Evolutionary conservation across 2,113 vertebrate genomes (phyloP), one percentile per base, ranked within the genome.

Genomic region (Lamprotornis superbus): DNA sequence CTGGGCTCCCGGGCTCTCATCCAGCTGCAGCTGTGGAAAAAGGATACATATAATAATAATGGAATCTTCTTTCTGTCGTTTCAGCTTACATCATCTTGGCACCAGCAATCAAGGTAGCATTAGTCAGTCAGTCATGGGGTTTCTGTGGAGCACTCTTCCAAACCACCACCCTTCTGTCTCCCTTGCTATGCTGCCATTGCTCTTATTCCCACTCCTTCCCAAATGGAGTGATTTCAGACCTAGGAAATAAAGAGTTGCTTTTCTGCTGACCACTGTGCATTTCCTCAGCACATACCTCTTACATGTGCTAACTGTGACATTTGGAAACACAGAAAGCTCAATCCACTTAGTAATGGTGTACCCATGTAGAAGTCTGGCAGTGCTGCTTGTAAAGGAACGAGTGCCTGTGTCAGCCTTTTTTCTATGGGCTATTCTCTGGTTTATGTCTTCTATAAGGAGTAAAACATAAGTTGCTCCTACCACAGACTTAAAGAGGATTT

Each of bases 1-100:
- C 55, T 93, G 69, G 57, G 68, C 75, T 93, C 81, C 70, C 5
- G 68, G 94, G 92, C 94, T 91, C 39, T 74, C 42, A 79, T 95
- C 81, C 96, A 97, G 84, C 85, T 84, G 69, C 93, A 97, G 76
- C 82, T 96, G 84, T 95, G 77, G 94, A 95, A 96, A 96, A 91
- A 93, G 90, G 78, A 95, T 91, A 65, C 39, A 75, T 91, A 97
- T 93, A 96, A 96, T 92, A 98, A 96, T 93, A 96, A 89, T 71
- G 84, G 84, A 95, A 94, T 91, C 81, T 96, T 96, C 91, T 81
- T 97, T 77, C 83, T 97, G 93, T 88, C 40, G 0, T 95, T 96
- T 83, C 90, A 92, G 93, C 42, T 96, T 94, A 94, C 75, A 94
- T 95, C 96, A 97, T 94, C 42, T 75, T 97, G 91, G 85, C 94